Percentiles rank a stretch among this genome's conserved stretches.
Conservation (phyloP, 2,888 invertebrate species). For the Pyralis farinalis region DNA sequence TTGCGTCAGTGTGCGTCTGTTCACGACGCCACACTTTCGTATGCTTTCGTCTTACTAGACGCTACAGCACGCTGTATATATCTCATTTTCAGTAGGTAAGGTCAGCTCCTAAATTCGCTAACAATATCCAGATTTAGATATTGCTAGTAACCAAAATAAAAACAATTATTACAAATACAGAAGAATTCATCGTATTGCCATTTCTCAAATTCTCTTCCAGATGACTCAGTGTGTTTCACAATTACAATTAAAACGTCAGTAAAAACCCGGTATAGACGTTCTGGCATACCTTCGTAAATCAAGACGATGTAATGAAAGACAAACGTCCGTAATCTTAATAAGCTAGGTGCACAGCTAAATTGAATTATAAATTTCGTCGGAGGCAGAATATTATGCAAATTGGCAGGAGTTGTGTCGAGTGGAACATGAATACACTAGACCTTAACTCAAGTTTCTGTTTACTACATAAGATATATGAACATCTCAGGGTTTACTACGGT, state of each 20-base stretch:
- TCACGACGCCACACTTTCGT: too few relatives aligned
- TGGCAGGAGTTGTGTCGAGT: constrained; percentile 32
- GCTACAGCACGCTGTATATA: too few relatives aligned
- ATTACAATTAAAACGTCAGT: not conserved
- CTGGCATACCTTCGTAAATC: constrained; percentile 15
- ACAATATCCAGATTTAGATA: too few relatives aligned
- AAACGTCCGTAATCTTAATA: constrained; percentile 35
- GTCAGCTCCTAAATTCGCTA: too few relatives aligned
- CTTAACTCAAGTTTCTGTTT: constrained; percentile 17
- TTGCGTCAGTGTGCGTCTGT: too few relatives aligned
- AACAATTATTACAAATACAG: too few relatives aligned
- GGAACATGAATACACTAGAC: constrained; percentile 22
- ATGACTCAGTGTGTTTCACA: too few relatives aligned
- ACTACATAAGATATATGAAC: constrained; percentile 8
- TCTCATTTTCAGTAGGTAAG: too few relatives aligned
- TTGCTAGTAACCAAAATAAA: too few relatives aligned
- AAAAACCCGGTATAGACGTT: constrained; percentile 7
- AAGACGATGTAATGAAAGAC: constrained; percentile 27
- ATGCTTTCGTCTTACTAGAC: too few relatives aligned
- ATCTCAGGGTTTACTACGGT: constrained; percentile 4
- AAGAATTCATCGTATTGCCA: too few relatives aligned
- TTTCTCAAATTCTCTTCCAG: too few relatives aligned
- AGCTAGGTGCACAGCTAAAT: constrained; percentile 43
- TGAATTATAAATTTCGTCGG: constrained; percentile 48
- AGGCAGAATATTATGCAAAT: constrained; percentile 53